These are phyloP conservation scores for Patiria pectinifera DNA, from an alignment of 53 echinoderm and acorn worm species.

Conservation along the genomic window DNA sequence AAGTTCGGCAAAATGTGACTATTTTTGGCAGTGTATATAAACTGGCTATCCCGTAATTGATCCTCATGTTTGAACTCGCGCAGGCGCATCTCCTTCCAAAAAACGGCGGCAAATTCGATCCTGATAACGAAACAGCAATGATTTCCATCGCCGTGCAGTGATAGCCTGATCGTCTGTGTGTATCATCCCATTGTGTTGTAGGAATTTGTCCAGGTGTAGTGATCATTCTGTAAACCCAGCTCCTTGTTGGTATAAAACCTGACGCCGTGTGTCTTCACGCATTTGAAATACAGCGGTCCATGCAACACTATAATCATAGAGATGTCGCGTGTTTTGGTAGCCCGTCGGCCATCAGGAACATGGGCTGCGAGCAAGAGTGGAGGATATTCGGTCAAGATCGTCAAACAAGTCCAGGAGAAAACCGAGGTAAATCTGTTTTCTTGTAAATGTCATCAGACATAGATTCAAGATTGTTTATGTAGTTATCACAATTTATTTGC, in stretches of 20 bases:
- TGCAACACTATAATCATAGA: background rate
- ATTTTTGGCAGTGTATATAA: no score
- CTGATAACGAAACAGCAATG: background rate
- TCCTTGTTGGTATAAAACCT: background rate
- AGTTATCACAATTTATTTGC: no score
- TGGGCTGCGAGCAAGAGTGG: background rate
- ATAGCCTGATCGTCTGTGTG: background rate
- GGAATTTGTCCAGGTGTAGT: background rate
- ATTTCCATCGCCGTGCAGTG: background rate
- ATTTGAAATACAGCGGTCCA: background rate
- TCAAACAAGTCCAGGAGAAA: background rate
- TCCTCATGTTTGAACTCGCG: no score
- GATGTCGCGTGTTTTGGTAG: background rate
- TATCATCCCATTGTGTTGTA: background rate
- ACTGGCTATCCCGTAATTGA: no score
- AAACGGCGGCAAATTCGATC: background rate
- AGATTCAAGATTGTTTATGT: no score
- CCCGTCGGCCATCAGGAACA: background rate
- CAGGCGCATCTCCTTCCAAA: background rate
- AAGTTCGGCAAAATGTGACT: no score
- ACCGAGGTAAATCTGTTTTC: background rate
- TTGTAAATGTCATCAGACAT: background rate
- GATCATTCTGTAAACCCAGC: background rate
- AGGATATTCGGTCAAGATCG: background rate
- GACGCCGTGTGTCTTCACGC: background rate